phyloP scores from a whole-genome alignment of 2,797 vertebrate species.

The Lacerta viridis region DNA sequence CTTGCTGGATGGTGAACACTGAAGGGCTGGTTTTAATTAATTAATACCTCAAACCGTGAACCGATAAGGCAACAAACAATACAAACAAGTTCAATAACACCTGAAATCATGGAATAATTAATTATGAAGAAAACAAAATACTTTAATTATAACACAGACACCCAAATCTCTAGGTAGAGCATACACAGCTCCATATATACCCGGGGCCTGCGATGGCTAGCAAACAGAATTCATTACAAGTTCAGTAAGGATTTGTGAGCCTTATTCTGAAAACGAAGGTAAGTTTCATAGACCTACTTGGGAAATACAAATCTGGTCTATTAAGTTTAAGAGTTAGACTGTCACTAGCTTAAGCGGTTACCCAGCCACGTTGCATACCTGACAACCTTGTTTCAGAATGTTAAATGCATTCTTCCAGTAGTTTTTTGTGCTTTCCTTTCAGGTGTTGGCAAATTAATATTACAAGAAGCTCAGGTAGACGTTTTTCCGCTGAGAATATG shows the following conservation, averaged over 20 bases:
- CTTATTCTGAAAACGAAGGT: not conserved
- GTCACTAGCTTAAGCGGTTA: not conserved
- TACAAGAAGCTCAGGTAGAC: constrained; percentile 75
- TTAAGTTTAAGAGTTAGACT: not conserved
- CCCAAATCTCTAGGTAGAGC: no score
- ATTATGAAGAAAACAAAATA: no score
- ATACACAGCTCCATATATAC: no score
- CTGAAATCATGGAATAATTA: no score
- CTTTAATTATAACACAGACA: no score
- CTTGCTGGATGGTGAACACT: no score
- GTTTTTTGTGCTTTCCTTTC: constrained; percentile 23
- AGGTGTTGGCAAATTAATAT: constrained; percentile 61
- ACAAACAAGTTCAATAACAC: no score
- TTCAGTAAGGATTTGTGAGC: not conserved
- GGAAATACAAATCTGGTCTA: not conserved
- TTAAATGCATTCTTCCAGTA: not conserved
- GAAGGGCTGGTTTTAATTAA: no score
- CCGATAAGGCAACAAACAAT: no score
- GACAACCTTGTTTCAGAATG: not conserved
- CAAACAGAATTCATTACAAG: not conserved
- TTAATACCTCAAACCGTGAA: no score
- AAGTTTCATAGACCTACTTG: not conserved
- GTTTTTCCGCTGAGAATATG: not conserved
- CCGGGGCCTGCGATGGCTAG: not conserved
- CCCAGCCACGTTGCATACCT: not conserved